Percentiles rank a stretch among this genome's conserved stretches.
These are phyloP conservation scores for Syrrhaptes paradoxus DNA, from an alignment of 2,113 vertebrate genomes.

Conservation along the genomic window DNA sequence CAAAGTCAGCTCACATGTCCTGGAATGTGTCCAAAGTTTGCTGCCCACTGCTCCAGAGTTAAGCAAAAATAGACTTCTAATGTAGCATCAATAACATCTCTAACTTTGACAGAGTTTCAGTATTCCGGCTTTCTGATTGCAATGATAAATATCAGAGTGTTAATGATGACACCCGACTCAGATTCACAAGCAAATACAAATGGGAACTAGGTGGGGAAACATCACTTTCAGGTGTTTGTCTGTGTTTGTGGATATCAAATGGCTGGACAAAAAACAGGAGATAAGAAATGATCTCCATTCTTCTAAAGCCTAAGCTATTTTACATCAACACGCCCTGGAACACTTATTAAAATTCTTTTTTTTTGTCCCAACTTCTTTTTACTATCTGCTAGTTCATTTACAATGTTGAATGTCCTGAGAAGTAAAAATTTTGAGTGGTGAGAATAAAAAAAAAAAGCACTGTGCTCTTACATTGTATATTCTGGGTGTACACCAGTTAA, in stretches of 20 bases:
- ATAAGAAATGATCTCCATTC: constrained; percentile 35
- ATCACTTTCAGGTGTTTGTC: constrained; percentile 39
- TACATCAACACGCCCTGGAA: constrained; percentile 41
- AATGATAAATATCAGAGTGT: background rate
- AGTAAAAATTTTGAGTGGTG: constrained; percentile 51
- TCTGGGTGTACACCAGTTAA: constrained; percentile 60
- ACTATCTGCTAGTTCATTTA: constrained; percentile 62
- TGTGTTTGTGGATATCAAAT: background rate
- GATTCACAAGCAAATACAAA: constrained; percentile 61
- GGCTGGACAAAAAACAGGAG: background rate
- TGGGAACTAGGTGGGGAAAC: constrained; percentile 39
- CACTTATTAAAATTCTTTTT: background rate
- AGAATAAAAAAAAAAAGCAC: background rate
- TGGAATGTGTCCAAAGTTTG: constrained; percentile 69
- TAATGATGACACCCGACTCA: constrained; percentile 58
- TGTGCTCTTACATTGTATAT: constrained; percentile 67
- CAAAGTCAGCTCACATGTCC: constrained; percentile 19
- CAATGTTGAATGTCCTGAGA: constrained; percentile 70
- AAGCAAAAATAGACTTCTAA: constrained; percentile 1
- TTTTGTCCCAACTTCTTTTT: constrained; percentile 14
- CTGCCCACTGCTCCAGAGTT: constrained; percentile 35
- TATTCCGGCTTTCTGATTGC: constrained; percentile 12
- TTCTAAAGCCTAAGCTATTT: constrained; percentile 68
- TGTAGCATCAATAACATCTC: background rate
- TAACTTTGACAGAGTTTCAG: background rate